Base-by-base conservation (phyloP, 2,888 invertebrate species). In the Salticus scenicus region DNA sequence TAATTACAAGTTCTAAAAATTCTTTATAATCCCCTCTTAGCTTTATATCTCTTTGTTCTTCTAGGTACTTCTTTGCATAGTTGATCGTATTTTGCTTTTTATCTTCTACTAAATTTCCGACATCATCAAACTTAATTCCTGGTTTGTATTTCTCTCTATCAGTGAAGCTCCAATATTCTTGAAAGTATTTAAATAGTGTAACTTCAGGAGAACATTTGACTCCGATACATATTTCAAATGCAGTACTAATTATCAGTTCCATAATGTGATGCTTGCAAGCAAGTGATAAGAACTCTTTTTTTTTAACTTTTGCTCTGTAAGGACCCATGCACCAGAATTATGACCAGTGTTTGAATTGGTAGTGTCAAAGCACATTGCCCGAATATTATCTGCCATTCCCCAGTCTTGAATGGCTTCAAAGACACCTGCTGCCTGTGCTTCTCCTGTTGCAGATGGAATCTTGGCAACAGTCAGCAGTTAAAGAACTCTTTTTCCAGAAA, bases 361-460 rank as follows among this genome's bases (percentile, higher is more conserved):
- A 8, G 64, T 64, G 64, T 24, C 64, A 64, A 47, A 72, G 4
- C 72, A 47, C 17, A 74, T 63, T 28, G 74, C 28, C 5, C 12
- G 31, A 72, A 72, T 42, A 72, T 73, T 73, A 24, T 73, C 33
- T 57, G 17, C 63, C 8, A 73, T 73, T 24, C 57, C 41, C 57
- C 64, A 74, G 37, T 75, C 66, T 64, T 74, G n/a, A 66, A 66
- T 51, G 37, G 70, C 51, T 79, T 64, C 64, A 64, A 64, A 64
- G 30, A 27, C 64, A 64, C 24, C 64, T 64, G 7, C 64, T 14
- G 64, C 64, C 64, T 64, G 28, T 2, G 24, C 30, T 24, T 14
- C n/a, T n/a, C n/a, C 64, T 24, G 17, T 51, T 73, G 51, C 51
- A 73, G 51, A 30, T 73, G 57, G 20, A 51, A 73, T 57, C 74